Percentiles rank a stretch among this genome's conserved stretches.
Evolutionary conservation across 2,888 invertebrate species (phyloP).

Genomic region (Scaptomyza flava): DNA sequence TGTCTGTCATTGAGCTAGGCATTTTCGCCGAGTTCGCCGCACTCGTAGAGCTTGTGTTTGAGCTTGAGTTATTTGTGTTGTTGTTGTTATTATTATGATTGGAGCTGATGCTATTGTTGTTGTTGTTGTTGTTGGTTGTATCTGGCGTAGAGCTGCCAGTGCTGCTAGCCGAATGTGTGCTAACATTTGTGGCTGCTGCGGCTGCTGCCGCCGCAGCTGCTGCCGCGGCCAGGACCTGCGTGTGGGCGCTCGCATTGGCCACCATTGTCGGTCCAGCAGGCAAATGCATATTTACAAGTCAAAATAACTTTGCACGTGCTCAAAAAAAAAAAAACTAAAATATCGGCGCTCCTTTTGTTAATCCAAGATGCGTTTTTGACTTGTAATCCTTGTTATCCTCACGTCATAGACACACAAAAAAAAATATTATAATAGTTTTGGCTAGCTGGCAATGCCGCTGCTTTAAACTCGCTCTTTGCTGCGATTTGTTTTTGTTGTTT

Average conservation of each 20-base stretch:
- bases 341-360: background rate
- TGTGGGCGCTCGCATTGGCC: conserved; percentile 71
- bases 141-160: conserved; percentile 65
- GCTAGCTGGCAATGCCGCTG: conserved; percentile 57
- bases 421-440: conserved; percentile 7
- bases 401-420: conserved; percentile 36
- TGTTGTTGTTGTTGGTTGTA: conserved; percentile 39
- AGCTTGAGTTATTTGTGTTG: conserved; percentile 39
- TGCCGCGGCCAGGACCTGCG: conserved; percentile 66
- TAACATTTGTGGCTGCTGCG: conserved; percentile 42
- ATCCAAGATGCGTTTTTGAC: conserved; percentile 34
- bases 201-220: conserved; percentile 58
- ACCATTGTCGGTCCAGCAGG: conserved; percentile 83
- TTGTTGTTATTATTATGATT: conserved; percentile 7
- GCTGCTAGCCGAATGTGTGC: conserved; percentile 71
- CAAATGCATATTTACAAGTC: conserved; percentile 78
- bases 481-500: background rate
- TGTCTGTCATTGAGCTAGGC: conserved; percentile 89
- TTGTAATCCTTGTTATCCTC: conserved; percentile 37
- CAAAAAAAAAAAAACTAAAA: conserved; percentile 40
- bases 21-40: conserved; percentile 82
- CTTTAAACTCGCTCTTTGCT: conserved; percentile 19
- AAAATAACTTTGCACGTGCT: conserved; percentile 32
- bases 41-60: conserved; percentile 20
- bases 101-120: conserved; percentile 21